A percentile compares a stretch with the other conserved stretches of the same genome.
Evolutionary conservation across 2,888 invertebrate species (phyloP).

Genomic region (Heliconius cydno): DNA sequence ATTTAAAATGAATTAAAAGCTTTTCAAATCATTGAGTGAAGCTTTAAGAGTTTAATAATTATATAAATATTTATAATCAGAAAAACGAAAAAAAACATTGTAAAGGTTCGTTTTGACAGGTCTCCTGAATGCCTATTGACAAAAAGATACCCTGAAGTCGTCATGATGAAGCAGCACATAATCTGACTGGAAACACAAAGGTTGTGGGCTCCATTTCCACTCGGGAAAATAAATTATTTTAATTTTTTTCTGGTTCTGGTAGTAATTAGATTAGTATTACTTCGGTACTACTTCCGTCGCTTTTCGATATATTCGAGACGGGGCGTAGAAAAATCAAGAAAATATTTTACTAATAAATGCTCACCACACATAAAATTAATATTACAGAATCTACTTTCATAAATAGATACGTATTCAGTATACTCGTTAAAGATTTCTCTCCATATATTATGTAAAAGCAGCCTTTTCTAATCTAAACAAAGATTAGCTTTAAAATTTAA

Average conservation of each 20-base stretch:
- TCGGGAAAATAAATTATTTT: background rate
- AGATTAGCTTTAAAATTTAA: conserved; percentile 35
- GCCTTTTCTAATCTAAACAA: conserved; percentile 28
- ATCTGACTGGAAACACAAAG: too few species aligned
- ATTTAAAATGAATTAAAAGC: too few species aligned
- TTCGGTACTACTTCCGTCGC: too few species aligned
- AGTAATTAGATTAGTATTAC: too few species aligned
- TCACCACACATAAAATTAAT: conserved; percentile 2
- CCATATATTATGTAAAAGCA: conserved; percentile 37
- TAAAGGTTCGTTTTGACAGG: too few species aligned
- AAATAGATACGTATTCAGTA: conserved; percentile 10
- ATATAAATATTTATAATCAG: background rate
- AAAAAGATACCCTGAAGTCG: too few species aligned
- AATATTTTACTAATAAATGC: background rate
- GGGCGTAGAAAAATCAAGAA: background rate
- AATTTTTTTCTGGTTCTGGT: too few species aligned
- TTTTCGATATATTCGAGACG: too few species aligned
- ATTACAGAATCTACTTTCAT: conserved; percentile 3
- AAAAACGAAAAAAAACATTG: background rate
- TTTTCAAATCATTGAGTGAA: too few species aligned
- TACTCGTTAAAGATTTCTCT: conserved; percentile 37
- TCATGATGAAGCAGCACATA: too few species aligned
- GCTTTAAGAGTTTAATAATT: too few species aligned
- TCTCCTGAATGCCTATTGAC: background rate
- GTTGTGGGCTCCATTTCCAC: too few species aligned